Evolutionary conservation across 2,888 invertebrate species (phyloP).

Genomic region (Drosophila quinaria): DNA sequence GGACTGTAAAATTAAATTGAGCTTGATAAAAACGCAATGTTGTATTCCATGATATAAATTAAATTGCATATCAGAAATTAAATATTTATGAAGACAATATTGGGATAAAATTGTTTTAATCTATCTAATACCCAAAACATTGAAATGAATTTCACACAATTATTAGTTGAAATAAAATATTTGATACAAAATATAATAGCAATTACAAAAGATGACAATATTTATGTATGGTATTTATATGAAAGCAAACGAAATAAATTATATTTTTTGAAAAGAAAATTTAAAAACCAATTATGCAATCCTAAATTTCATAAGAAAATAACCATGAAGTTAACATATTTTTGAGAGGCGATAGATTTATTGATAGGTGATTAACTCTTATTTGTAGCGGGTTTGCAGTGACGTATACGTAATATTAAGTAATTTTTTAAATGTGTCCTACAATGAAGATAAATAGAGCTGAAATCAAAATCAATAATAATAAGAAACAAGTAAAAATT

Average conservation of each 20-base stretch:
- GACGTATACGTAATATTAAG: slow-evolving; percentile 1
- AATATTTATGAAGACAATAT: slow-evolving; percentile 28
- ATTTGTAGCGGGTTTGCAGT: background rate
- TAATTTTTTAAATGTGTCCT: background rate
- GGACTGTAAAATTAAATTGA: slow-evolving; percentile 14
- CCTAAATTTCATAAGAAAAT: too few species aligned
- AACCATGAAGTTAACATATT: too few species aligned
- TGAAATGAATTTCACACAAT: background rate
- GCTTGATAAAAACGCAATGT: slow-evolving; percentile 30
- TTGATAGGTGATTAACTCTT: background rate
- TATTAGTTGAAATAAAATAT: slow-evolving; percentile 3
- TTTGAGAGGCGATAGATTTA: too few species aligned
- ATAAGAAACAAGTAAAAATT: too few species aligned
- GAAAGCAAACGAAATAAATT: too few species aligned
- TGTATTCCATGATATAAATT: slow-evolving; percentile 14
- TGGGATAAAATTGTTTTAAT: slow-evolving; percentile 9
- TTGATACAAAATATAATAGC: background rate
- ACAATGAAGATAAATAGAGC: background rate
- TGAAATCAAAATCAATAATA: background rate
- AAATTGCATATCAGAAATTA: slow-evolving; percentile 18
- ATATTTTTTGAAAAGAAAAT: too few species aligned
- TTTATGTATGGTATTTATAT: background rate
- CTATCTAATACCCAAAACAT: slow-evolving; percentile 8
- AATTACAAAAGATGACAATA: background rate
- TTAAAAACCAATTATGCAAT: too few species aligned